These are phyloP conservation scores for Alviniconcha marisindica DNA, from an alignment of 1,140 invertebrate genomes.

Conservation along the genomic window DNA sequence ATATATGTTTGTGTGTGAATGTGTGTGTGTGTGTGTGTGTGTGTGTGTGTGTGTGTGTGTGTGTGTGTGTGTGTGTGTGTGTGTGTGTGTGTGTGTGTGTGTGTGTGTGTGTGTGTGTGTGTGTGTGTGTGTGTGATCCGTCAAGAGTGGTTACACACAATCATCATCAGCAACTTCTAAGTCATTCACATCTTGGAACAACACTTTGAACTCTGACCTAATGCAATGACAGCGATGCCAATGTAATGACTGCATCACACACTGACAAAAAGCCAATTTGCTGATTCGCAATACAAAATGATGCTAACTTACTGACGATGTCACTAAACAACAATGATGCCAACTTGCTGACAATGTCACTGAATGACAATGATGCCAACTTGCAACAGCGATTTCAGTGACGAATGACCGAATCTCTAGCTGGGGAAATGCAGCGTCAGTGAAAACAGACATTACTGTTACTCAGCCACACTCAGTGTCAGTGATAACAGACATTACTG, in stretches of 20 bases:
- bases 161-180: background rate
- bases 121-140: background rate
- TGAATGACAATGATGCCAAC: no score
- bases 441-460: no score
- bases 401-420: no score
- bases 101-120: background rate
- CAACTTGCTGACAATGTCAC: no score
- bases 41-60: background rate
- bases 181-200: background rate
- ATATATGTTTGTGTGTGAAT: background rate
- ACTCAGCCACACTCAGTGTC: no score
- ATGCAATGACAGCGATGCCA: background rate
- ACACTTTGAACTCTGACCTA: background rate
- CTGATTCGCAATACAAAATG: no score
- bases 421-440: no score
- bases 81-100: constrained; percentile 6
- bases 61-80: background rate
- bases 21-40: background rate
- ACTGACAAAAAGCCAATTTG: background rate
- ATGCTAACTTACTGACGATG: no score
- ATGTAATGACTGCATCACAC: background rate
- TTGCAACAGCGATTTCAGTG: no score
- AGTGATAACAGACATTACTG: no score
- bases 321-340: no score
- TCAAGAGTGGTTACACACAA: no score